These are phyloP conservation scores for Chrysemys picta DNA, from an alignment of 2,113 vertebrate species.

Conservation along the genomic window DNA sequence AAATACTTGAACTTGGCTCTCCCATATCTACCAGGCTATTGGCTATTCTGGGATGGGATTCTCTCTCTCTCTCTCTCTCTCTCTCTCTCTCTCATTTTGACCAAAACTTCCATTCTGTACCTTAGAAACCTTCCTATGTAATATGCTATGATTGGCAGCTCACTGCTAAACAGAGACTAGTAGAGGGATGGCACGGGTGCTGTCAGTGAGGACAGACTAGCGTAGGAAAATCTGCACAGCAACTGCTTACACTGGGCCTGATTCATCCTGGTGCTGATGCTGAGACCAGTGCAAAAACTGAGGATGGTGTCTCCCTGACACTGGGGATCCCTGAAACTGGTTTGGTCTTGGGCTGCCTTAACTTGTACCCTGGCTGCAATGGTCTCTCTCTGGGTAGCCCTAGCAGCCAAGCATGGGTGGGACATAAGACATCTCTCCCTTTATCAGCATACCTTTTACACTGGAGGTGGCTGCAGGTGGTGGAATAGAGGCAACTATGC, in stretches of 20 bases:
- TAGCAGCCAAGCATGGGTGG: not conserved
- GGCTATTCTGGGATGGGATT: no score
- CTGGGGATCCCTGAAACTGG: not conserved
- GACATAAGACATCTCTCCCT: not conserved
- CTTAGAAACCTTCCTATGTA: not conserved
- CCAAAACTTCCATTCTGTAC: not conserved
- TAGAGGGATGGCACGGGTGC: not conserved
- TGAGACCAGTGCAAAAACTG: not conserved
- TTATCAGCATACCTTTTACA: not conserved
- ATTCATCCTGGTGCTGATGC: not conserved
- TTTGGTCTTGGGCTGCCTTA: not conserved
- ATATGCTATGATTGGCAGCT: not conserved
- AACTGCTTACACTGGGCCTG: not conserved
- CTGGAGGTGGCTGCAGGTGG: not conserved
- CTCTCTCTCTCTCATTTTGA: not conserved
- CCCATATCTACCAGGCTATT: no score
- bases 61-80: not conserved
- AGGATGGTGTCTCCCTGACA: not conserved
- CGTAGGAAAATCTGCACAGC: not conserved
- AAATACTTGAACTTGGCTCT: no score
- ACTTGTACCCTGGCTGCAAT: not conserved
- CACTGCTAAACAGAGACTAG: not conserved
- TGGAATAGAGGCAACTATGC: not conserved
- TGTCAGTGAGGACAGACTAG: not conserved
- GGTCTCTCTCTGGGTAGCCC: not conserved